phyloP scores from a whole-genome alignment of 2,113 vertebrate species.

The Scopus umbretta region DNA sequence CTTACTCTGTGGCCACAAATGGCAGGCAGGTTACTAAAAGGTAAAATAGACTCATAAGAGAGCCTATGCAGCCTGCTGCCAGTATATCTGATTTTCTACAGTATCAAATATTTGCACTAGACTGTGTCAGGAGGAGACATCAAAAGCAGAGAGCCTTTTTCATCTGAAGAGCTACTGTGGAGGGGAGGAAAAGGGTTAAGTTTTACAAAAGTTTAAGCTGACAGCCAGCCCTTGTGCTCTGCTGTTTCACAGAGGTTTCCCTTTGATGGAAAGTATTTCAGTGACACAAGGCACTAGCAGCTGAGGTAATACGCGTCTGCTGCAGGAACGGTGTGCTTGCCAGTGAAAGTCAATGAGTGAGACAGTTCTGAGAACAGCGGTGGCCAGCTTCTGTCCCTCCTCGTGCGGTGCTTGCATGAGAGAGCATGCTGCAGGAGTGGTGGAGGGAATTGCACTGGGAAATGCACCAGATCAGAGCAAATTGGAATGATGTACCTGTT shows the following conservation, averaged over 20 bases:
- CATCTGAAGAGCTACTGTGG: neutral
- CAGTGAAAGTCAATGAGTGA: neutral
- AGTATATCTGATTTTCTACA: neutral
- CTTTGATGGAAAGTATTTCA: conserved; percentile 64
- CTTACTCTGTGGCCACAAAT: neutral
- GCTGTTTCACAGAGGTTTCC: conserved; percentile 19
- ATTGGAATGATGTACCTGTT: neutral
- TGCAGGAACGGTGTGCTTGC: neutral
- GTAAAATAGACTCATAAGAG: neutral
- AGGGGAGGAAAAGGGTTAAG: conserved; percentile 26
- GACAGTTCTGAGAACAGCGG: neutral
- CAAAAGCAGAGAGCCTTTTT: neutral
- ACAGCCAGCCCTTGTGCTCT: neutral
- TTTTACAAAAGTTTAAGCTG: neutral
- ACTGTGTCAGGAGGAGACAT: neutral
- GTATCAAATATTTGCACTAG: neutral
- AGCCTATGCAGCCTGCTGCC: neutral
- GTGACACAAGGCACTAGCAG: conserved; percentile 14
- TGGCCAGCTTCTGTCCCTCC: neutral
- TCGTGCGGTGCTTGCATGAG: fast-evolving
- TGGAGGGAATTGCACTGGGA: neutral
- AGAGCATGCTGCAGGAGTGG: neutral
- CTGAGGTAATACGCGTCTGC: neutral
- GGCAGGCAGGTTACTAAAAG: neutral
- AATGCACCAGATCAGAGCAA: neutral